Base-by-base conservation (phyloP, 2,888 invertebrate species). In the Zygothrica quintamaculata region DNA sequence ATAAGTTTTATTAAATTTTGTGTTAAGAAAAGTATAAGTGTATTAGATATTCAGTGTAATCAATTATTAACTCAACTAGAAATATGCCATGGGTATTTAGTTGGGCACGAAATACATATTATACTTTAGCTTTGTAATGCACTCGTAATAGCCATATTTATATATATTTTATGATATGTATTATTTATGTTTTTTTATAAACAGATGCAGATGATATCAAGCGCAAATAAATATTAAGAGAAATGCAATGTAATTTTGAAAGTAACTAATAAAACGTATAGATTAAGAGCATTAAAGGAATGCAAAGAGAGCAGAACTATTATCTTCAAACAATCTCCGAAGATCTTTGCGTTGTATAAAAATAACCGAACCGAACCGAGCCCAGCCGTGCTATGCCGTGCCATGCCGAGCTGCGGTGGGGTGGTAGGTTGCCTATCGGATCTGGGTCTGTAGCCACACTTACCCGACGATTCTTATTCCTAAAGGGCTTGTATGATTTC, bases 401-500 rank as follows among this genome's bases (percentile, higher is more conserved):
- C 47, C 57, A 47, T 39, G 12, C 36, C 15, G 12, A 47, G 4
- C 18, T 22, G 16, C 9, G 8, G 4, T 22, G 31, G 39, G 44
- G 22, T 15, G 25, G 34, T 13, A 43, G 26, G 51, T 12, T 39
- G 18, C 51, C 7, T 53, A 44, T 39, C 31, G 37, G 16, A 53
- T 46, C 69, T 46, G 50, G 60, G 50, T 50, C 42, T 46, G 46
- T 64, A 34, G 25, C 18, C 64, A 25, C 58, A 68, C 89, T 90
- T 82, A 90, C 90, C 90, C 90, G 86, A 65, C 90, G 88, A 56
- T 85, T 89, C 72, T 88, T 86, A 62, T 80, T 85, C 77, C 74
- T 77, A 69, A 90, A 90, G 78, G 90, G 84, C 26, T 86, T 84
- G 44, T 84, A 84, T 13, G 80, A 44, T 36, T 88, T 84, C 29